These are phyloP conservation scores for Lagocephalus sceleratus DNA, from an alignment of 2,797 vertebrate species.

Conservation along the genomic window DNA sequence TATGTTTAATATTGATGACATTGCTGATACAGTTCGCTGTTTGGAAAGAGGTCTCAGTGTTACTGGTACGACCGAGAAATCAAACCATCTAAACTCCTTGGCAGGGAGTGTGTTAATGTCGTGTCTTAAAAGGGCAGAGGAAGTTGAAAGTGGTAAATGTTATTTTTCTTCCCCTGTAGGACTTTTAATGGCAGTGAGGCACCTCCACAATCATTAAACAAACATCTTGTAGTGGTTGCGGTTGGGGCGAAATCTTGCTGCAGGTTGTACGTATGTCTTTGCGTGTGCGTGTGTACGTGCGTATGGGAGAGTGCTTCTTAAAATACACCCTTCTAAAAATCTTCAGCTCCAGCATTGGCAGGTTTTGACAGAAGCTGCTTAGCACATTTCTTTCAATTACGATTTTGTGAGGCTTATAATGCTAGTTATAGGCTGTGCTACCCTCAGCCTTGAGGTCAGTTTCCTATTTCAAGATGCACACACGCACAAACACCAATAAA, in stretches of 20 bases:
- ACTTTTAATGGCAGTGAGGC: slow-evolving; percentile 49
- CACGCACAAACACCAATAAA: slow-evolving; percentile 25
- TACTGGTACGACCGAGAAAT: slow-evolving; percentile 27
- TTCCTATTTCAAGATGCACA: slow-evolving; percentile 30
- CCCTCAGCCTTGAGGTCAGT: slow-evolving; percentile 33
- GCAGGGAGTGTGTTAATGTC: slow-evolving; percentile 53
- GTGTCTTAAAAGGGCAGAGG: slow-evolving; percentile 48
- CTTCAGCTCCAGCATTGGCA: slow-evolving; percentile 27
- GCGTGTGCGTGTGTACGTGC: slow-evolving; percentile 2
- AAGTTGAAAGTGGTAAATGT: slow-evolving; percentile 65
- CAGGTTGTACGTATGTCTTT: slow-evolving; percentile 4
- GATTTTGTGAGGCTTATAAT: slow-evolving; percentile 50
- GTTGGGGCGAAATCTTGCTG: slow-evolving; percentile 22
- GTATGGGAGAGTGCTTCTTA: slow-evolving; percentile 36
- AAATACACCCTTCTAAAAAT: slow-evolving; percentile 51
- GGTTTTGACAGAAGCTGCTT: slow-evolving; percentile 54
- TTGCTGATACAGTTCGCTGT: slow-evolving; percentile 44
- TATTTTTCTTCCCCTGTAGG: slow-evolving; percentile 55
- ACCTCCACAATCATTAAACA: slow-evolving; percentile 62
- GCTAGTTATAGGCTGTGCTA: slow-evolving; percentile 58
- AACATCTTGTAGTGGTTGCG: slow-evolving; percentile 55
- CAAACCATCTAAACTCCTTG: slow-evolving; percentile 29
- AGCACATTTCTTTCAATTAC: slow-evolving; percentile 51
- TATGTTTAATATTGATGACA: slow-evolving; percentile 41
- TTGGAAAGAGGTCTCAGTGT: slow-evolving; percentile 34